Percentiles rank a stretch among this genome's conserved stretches.
Conservation (phyloP, 2,113 vertebrate species). For the Tetrax tetrax region DNA sequence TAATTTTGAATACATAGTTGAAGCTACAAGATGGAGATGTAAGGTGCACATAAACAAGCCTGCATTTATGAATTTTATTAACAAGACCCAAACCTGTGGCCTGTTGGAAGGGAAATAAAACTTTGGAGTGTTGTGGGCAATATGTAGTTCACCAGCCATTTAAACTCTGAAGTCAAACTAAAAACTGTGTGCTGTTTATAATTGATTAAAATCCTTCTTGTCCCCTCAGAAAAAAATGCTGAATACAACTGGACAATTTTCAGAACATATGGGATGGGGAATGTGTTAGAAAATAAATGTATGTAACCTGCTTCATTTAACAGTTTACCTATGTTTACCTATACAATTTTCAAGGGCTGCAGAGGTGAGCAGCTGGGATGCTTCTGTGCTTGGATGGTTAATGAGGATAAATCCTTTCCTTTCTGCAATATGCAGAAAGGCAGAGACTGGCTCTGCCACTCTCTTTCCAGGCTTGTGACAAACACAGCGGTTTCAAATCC, state of each 20-base stretch:
- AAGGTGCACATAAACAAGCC: neutral
- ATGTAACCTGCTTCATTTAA: neutral
- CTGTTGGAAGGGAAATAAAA: neutral
- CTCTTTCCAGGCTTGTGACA: neutral
- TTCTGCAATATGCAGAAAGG: neutral
- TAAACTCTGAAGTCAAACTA: neutral
- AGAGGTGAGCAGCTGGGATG: neutral
- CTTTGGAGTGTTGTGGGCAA: neutral
- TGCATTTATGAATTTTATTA: neutral
- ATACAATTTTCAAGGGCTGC: neutral
- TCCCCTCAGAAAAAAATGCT: neutral
- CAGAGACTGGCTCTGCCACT: neutral
- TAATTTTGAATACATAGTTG: neutral
- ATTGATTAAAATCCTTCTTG: neutral
- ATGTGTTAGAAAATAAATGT: neutral
- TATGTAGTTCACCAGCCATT: neutral
- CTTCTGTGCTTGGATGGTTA: neutral
- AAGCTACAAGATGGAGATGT: neutral
- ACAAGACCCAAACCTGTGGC: neutral
- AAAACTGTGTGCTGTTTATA: neutral
- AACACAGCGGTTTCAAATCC: neutral
- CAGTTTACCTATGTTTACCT: neutral
- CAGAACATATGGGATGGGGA: neutral
- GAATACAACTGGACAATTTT: neutral
- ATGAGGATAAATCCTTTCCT: neutral